Conservation (phyloP, 2,797 vertebrate species). For the Labroides dimidiatus region DNA sequence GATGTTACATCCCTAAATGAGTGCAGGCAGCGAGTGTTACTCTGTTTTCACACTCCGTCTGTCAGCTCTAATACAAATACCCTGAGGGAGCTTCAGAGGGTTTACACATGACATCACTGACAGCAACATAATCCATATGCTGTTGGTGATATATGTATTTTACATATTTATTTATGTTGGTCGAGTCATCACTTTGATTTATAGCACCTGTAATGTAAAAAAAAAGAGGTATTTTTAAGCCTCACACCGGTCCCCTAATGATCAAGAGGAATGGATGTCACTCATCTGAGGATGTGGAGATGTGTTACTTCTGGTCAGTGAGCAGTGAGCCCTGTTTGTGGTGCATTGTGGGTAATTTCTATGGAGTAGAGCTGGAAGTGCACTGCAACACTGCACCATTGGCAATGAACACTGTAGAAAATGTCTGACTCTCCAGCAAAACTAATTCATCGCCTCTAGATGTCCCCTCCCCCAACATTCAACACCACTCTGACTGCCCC, state of each 20-base stretch:
- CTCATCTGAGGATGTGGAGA: slow-evolving; percentile 10
- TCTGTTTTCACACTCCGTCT: slow-evolving; percentile 30
- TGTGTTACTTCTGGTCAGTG: slow-evolving; percentile 54
- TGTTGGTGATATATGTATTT: slow-evolving; percentile 5
- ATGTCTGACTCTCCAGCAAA: slow-evolving; percentile 31
- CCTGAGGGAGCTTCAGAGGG: background rate
- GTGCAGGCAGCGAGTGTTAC: slow-evolving; percentile 24
- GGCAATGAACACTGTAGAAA: slow-evolving; percentile 45
- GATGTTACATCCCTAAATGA: slow-evolving; percentile 15
- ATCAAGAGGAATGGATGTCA: slow-evolving; percentile 7
- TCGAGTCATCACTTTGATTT: background rate
- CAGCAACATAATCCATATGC: background rate
- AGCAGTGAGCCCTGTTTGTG: slow-evolving; percentile 26
- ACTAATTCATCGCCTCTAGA: slow-evolving; percentile 37
- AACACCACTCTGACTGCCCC: slow-evolving; percentile 9
- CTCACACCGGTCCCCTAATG: background rate
- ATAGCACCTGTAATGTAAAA: background rate
- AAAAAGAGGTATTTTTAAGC: background rate
- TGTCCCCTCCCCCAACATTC: slow-evolving; percentile 37
- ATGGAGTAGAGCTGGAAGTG: slow-evolving; percentile 1
- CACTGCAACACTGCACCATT: slow-evolving; percentile 38
- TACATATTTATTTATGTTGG: background rate
- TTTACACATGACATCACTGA: slow-evolving; percentile 8
- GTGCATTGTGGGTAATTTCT: slow-evolving; percentile 36
- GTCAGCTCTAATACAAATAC: slow-evolving; percentile 18